These are phyloP conservation scores for Gastrophryne carolinensis DNA, from an alignment of 2,797 vertebrate genomes.

Conservation along the genomic window DNA sequence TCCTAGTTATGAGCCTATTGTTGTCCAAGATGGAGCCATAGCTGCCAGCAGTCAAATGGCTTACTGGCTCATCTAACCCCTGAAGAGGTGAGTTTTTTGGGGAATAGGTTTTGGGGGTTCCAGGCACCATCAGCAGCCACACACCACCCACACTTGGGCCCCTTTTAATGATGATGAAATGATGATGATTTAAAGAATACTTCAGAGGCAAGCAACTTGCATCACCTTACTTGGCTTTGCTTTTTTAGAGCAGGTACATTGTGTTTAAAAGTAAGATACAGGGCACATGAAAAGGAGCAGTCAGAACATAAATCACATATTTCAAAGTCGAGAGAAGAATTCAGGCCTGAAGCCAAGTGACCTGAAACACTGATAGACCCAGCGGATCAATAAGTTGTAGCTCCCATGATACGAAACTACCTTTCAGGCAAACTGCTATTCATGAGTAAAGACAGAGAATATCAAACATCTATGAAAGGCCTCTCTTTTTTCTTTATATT, in stretches of 20 bases:
- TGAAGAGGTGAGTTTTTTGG: too few species aligned
- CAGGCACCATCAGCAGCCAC: too few species aligned
- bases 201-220: too few species aligned
- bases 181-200: too few species aligned
- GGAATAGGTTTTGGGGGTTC: too few species aligned
- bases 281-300: background rate
- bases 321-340: constrained; percentile 28
- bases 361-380: constrained; percentile 30
- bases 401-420: constrained; percentile 27
- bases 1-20: too few species aligned
- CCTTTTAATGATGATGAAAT: too few species aligned
- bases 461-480: background rate
- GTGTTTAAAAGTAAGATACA: background rate
- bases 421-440: constrained; percentile 9
- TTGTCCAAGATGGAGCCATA: too few species aligned
- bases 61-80: too few species aligned
- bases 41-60: too few species aligned
- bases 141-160: too few species aligned
- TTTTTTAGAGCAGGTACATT: background rate
- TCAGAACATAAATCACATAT: constrained; percentile 3
- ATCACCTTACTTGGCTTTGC: too few species aligned
- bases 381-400: constrained; percentile 28
- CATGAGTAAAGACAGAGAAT: background rate
- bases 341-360: constrained; percentile 33
- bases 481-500: background rate